Conservation (phyloP, 2,888 invertebrate species). For the Drosophila greeni region DNA sequence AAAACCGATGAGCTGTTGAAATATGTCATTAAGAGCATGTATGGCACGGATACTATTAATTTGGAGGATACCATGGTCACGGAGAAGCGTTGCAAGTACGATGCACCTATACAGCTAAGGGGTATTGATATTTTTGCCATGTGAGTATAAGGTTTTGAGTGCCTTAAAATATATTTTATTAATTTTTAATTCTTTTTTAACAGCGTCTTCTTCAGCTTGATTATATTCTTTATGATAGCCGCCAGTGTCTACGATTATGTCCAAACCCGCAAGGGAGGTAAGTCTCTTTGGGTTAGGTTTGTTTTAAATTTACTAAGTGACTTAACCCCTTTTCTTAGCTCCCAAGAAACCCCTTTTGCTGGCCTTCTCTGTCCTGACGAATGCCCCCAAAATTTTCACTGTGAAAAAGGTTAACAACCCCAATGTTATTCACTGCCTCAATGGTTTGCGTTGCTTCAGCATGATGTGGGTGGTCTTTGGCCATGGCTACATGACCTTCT, state of each 20-base stretch:
- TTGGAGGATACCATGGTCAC: slow-evolving; percentile 48
- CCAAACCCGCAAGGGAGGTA: slow-evolving; percentile 72
- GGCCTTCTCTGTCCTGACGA: slow-evolving; percentile 79
- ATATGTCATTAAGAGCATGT: slow-evolving; percentile 51
- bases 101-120: slow-evolving; percentile 68
- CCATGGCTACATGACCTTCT: slow-evolving; percentile 78
- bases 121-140: slow-evolving; percentile 76
- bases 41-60: slow-evolving; percentile 39
- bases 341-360: slow-evolving; percentile 65
- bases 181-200: background rate
- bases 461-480: slow-evolving; percentile 80
- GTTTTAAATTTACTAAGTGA: no score
- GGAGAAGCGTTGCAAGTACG: slow-evolving; percentile 68
- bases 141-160: slow-evolving; percentile 62
- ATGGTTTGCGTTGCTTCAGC: slow-evolving; percentile 79
- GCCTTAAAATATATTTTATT: background rate
- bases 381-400: slow-evolving; percentile 79
- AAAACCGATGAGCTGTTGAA: slow-evolving; percentile 66
- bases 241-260: slow-evolving; percentile 76
- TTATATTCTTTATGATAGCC: slow-evolving; percentile 68
- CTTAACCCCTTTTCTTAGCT: slow-evolving; percentile 46
- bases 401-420: slow-evolving; percentile 71
- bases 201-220: slow-evolving; percentile 73
- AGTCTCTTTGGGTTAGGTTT: no score
- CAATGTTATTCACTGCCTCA: slow-evolving; percentile 79